Evolutionary conservation across 2,888 invertebrate species (phyloP), one percentile per base, ranked within the genome.

Genomic region (Colostygia pectinataria): DNA sequence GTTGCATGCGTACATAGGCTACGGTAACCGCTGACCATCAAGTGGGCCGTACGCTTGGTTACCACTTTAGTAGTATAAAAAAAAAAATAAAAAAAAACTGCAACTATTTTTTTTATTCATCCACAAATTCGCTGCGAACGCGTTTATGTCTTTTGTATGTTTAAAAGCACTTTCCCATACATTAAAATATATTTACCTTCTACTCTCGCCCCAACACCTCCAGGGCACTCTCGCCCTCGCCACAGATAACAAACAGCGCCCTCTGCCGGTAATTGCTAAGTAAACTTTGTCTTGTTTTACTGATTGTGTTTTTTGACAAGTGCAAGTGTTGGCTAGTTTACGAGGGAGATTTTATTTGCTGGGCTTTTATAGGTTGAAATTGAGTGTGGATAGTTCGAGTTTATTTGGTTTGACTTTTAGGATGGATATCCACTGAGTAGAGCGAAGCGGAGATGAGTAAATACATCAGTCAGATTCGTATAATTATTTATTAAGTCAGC

Each of bases 301-400:
- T 43, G 42, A 48, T 50, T 57, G 57, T 59, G 50, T 57, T 57
- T 57, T 71, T 68, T 63, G 46, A 53, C 61, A 46, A 9, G 20
- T 33, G 20, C 55, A 53, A 32, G 45, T 45, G 51, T 45, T 33
- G n/a, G 38, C 41, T 9, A 18, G 8, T 24, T 2, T 33, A 7
- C 9, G 33, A 9, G 33, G 44, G 45, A 18, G 34, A n/a, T 14
- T 23, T 39, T 37, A 13, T 37, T 44, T 44, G 29, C 7, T 37
- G n/a, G 36, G 44, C 31, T 29, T 28, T 18, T 32, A 15, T 9
- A 2, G 5, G 10, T 31, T 6, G 33, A 18, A 32, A 23, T 25
- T 29, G 9, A 20, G 20, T 20, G 20, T 20, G 1, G 20, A 20
- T 4, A 3, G n/a, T 15, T 15, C 4, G 2, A 15, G 20, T 20